Evolutionary conservation across 2,797 vertebrate genomes (phyloP), one percentile per base, ranked within the genome.

Genomic region (Melanotaenia parkinsoni): DNA sequence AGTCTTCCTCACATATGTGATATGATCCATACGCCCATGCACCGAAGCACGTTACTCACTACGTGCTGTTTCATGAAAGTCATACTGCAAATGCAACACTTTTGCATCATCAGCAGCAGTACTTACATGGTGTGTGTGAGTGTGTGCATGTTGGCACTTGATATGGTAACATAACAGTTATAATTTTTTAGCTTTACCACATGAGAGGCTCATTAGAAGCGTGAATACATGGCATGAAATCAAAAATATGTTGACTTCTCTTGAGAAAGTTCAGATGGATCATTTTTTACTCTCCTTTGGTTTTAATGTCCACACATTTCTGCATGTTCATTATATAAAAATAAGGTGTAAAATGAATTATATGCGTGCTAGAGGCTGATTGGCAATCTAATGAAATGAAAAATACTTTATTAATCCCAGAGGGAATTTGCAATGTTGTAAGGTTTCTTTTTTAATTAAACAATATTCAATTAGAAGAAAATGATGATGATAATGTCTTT

Each of bases 51-150:
- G 18, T 47, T 20, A 14, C 11, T 20, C 43, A 47, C 18, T 8
- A 20, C 6, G 40, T 13, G 18, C 7, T n/a, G 43, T 47, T 47
- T 47, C 43, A 47, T 20, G 18, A n/a, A 20, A 47, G 43, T 61
- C 51, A 38, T 40, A 28, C 35, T 78, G 74, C 64, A 72, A 70
- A 74, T 70, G 61, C 70, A 63, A 32, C 62, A 3, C n/a, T 51
- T 76, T 14, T 5, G 56, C 63, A 76, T 26, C 30, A 45, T 70
- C 60, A 62, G 33, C 37, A 67, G 67, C 4, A 3, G 65, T 65
- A 24, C 51, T 26, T 26, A 1, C 51, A 14, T 53, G 50, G 45
- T 12, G 63, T 24, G 45, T 3, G 12, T 0, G 32, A 8, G 32
- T 33, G 32, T 6, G 22, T 13, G 33, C 37, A 9, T 32, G 56